Conservation (phyloP, 2,113 vertebrate species). For the Pionites leucogaster region DNA sequence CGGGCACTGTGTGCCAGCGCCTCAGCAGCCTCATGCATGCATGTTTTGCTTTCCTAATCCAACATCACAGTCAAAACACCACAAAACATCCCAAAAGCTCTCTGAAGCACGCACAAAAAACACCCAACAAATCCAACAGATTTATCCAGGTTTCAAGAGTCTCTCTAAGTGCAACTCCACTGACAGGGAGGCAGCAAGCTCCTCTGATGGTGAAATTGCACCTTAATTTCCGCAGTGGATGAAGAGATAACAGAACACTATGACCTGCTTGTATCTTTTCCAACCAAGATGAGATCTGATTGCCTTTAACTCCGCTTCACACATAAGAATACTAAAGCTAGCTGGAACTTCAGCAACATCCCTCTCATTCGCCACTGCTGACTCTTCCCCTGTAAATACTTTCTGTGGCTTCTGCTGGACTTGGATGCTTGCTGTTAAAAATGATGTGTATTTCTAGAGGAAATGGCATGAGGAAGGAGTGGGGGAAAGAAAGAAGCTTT, state of each 20-base stretch:
- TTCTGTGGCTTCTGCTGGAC: neutral
- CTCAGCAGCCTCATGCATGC: neutral
- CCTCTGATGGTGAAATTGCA: fast-evolving
- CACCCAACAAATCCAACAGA: neutral
- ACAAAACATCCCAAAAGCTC: neutral
- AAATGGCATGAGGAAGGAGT: neutral
- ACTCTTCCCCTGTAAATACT: neutral
- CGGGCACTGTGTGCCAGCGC: neutral
- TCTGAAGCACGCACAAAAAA: neutral
- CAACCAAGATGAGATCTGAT: neutral
- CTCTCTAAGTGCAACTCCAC: neutral
- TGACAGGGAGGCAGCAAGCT: neutral
- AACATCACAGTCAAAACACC: neutral
- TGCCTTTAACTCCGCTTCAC: neutral
- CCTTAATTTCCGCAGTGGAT: neutral
- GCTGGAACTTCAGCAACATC: neutral
- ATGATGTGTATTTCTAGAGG: neutral
- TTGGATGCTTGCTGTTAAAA: neutral
- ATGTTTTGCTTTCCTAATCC: neutral
- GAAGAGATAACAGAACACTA: neutral
- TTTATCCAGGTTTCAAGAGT: neutral
- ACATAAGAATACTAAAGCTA: neutral
- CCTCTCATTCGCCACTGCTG: neutral
- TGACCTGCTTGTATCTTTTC: neutral
- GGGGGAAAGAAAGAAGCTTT: neutral